Base-by-base conservation (phyloP, 2,797 vertebrate genomes). In the Dallia pectoralis region DNA sequence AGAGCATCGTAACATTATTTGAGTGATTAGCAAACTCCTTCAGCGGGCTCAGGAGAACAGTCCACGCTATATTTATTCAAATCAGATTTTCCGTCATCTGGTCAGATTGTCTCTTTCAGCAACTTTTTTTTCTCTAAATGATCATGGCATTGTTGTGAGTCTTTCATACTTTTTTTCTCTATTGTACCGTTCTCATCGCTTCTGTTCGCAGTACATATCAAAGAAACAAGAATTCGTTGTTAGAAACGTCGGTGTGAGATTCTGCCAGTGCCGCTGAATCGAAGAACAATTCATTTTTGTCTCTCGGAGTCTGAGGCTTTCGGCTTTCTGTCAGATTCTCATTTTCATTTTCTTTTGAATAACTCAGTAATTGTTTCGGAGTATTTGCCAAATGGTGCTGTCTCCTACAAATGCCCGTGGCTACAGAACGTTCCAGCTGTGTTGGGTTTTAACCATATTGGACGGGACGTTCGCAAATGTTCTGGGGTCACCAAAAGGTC, bases 121-220 rank as follows among this genome's bases (percentile, higher is more conserved):
- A 4, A 22, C 22, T 14, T 68, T 49, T n/a, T 19, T 12, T 18
- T 51, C 16, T 18, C 67, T 32, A 19, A 63, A 71, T 47, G 62
- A 83, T 83, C 74, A 78, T 33, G 74, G 22, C 56, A 69, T 66
- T 30, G 33, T 67, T 53, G 11, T 64, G 44, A 18, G 33, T 70
- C 63, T 40, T 59, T 74, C 47, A 69, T 32, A 25, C 19, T 49
- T 16, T 33, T 78, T 30, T 47, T 8, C 48, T 69, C 25, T 2
- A 80, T 44, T 44, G 77, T n/a, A n/a, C n/a, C n/a, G n/a, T n/a
- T n/a, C n/a, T 49, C 62, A 67, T 1, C 70, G 44, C 40, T 29
- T 44, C 8, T 71, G 53, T 19, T 71, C 72, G 44, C 51, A 76
- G 44, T 56, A 74, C 71, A 71, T 70, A 70, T 74, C 71, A 82